Percentiles rank a stretch among this genome's conserved stretches.
Conservation (phyloP, 1,140 invertebrate genomes). For the Drosophila kepulauana region DNA sequence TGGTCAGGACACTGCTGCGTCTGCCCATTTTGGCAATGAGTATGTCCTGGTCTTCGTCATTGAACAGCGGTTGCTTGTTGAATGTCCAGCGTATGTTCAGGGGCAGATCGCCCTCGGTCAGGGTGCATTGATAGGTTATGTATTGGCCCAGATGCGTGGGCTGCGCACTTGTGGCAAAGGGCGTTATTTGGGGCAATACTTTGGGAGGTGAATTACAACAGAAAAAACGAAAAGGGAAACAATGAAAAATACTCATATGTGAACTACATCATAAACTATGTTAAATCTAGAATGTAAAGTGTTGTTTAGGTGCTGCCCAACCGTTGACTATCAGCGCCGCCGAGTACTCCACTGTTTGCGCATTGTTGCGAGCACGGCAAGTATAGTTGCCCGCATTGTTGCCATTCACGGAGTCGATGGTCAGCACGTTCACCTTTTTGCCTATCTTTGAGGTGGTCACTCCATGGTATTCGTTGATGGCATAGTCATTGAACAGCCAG, state of each 20-base stretch:
- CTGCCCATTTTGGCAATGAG: conserved; percentile 85
- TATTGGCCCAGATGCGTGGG: conserved; percentile 88
- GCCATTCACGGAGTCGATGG: conserved; percentile 90
- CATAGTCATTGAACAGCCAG: conserved; percentile 89
- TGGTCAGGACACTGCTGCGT: conserved; percentile 90
- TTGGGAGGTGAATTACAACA: conserved; percentile 26
- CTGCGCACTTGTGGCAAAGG: conserved; percentile 88
- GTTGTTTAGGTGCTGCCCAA: conserved; percentile 85
- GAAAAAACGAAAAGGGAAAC: conserved; percentile 19
- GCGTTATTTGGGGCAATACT: conserved; percentile 88
- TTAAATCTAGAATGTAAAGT: background rate
- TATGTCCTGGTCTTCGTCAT: conserved; percentile 85
- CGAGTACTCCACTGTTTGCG: conserved; percentile 89
- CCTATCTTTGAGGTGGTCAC: conserved; percentile 90
- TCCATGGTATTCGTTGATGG: conserved; percentile 88
- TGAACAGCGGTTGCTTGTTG: conserved; percentile 86
- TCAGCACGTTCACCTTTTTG: conserved; percentile 91
- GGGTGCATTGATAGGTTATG: conserved; percentile 87
- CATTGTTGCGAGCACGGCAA: conserved; percentile 91
- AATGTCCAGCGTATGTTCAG: conserved; percentile 93
- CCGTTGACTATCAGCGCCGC: conserved; percentile 91
- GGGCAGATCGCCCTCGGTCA: conserved; percentile 92
- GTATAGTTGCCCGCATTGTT: conserved; percentile 92
- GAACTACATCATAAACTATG: conserved; percentile 10
- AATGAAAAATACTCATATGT: conserved; percentile 25